Evolutionary conservation across 2,888 invertebrate genomes (phyloP).

Genomic region (Cantharis rustica): DNA sequence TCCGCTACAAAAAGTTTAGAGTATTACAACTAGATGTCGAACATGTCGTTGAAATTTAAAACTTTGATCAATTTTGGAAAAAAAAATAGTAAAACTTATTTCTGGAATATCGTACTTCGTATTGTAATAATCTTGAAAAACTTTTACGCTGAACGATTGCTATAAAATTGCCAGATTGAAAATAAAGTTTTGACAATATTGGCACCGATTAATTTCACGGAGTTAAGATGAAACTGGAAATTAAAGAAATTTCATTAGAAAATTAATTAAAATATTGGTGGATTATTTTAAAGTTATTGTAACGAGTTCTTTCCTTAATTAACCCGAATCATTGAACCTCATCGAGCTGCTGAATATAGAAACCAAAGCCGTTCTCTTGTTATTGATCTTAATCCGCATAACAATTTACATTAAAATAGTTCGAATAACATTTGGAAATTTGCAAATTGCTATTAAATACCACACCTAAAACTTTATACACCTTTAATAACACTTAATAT

Average conservation of each 20-base stretch:
- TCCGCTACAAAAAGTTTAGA: too few species aligned
- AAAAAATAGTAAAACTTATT: too few species aligned
- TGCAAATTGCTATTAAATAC: conserved; percentile 19
- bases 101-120: too few species aligned
- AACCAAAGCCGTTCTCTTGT: conserved; percentile 22
- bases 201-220: neutral
- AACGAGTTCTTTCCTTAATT: conserved; percentile 20
- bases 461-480: neutral
- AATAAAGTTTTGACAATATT: neutral
- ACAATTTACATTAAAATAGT: conserved; percentile 26
- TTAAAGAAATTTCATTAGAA: neutral
- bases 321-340: conserved; percentile 21
- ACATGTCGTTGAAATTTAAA: too few species aligned
- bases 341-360: conserved; percentile 10
- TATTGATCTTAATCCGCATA: conserved; percentile 22
- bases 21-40: too few species aligned
- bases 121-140: neutral
- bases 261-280: conserved; percentile 22
- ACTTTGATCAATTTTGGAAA: too few species aligned
- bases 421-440: conserved; percentile 18
- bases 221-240: neutral
- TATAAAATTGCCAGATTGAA: neutral
- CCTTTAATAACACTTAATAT: neutral
- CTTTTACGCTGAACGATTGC: neutral
- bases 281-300: conserved; percentile 22